These are phyloP conservation scores for Acanthopagrus latus DNA, from an alignment of 2,797 vertebrate species.

Conservation along the genomic window DNA sequence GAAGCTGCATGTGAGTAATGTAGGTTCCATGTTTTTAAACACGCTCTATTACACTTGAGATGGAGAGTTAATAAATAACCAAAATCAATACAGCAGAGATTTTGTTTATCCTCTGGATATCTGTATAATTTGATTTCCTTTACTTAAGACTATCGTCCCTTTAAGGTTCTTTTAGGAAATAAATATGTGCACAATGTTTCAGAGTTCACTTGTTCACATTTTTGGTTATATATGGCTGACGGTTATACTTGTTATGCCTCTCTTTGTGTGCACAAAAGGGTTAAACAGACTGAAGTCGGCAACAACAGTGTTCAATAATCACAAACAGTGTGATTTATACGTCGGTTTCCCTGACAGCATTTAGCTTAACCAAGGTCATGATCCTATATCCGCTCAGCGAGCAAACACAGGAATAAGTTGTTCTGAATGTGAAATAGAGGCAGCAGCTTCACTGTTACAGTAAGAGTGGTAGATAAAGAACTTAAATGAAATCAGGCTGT, in stretches of 20 bases:
- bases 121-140: not conserved
- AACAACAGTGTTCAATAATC: constrained; percentile 17
- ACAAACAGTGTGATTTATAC: constrained; percentile 52
- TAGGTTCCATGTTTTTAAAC: too few relatives aligned
- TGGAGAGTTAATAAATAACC: too few relatives aligned
- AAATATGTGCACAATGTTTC: not conserved
- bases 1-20: too few relatives aligned
- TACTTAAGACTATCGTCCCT: not conserved
- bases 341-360: constrained; percentile 76
- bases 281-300: constrained; percentile 21
- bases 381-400: constrained; percentile 77
- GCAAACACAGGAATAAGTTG: constrained; percentile 38
- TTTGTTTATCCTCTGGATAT: not conserved
- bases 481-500: constrained; percentile 8
- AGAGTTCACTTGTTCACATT: not conserved
- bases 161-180: not conserved
- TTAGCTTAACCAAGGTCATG: constrained; percentile 77
- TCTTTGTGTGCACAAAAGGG: not conserved
- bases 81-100: not conserved
- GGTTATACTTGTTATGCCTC: not conserved
- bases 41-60: too few relatives aligned
- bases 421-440: constrained; percentile 53
- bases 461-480: constrained; percentile 11
- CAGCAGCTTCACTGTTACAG: not conserved
- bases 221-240: too few relatives aligned